Evolutionary conservation across 2,888 invertebrate species (phyloP), one percentile per base, ranked within the genome.

Genomic region (Apamea monoglypha): DNA sequence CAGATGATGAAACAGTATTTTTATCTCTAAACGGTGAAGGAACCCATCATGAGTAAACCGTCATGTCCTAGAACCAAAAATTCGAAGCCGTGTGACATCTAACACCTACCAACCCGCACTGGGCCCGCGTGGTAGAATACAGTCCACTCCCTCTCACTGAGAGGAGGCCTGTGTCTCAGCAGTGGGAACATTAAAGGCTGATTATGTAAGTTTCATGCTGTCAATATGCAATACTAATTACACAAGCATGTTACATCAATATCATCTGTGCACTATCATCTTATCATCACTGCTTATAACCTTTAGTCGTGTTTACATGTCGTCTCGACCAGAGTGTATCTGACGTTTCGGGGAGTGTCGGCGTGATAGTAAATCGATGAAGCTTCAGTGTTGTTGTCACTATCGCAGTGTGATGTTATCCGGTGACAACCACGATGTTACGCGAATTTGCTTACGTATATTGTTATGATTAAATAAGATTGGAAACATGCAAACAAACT

Each of bases 341-440:
- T 44, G 53, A 14, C 44, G 44, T 32, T 25, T 18, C 12, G 4
- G 56, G 56, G 29, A 29, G 44, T 44, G 25, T 29, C 32, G 12
- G 25, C 72, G 44, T 72, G 56, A 32, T 47, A 72, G 56, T 71
- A 59, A 63, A 47, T 25, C 25, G 29, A 6, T 73, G 44, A 25
- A 29, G 6, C 47, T 32, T 4, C 29, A 1, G n/a, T 72, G 40
- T 29, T 71, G 59, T 2, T 44, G 29, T 61, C 61, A 44, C 44
- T 47, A 25, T 47, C 25, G 18, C 12, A n/a, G 25, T 25, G 47
- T 29, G 16, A n/a, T 59, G 59, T 61, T 61, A 61, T 61, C 56
- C 25, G 61, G 2, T 44, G 56, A 7, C 2, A 21, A 16, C 1
- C 69, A 16, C 74, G 68, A 2, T 29, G 18, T 74, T 74, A 69